A percentile compares a stretch with the other conserved stretches of the same genome.
These are phyloP conservation scores for Scleropages formosus DNA, from an alignment of 2,797 vertebrate genomes.

Conservation along the genomic window DNA sequence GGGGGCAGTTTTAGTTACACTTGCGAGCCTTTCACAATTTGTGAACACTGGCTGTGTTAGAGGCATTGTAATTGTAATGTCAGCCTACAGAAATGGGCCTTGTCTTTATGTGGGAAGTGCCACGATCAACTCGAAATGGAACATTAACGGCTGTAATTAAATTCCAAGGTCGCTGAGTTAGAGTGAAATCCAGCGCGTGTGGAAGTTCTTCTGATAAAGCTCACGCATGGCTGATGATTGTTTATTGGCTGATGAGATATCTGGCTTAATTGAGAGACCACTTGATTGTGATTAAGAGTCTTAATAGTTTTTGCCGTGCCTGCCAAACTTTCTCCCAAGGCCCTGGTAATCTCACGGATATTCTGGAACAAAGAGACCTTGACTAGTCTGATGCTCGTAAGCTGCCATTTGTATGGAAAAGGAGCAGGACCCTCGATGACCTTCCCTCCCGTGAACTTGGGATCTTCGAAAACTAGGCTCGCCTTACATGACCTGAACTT, in stretches of 20 bases:
- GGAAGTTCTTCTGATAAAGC: not conserved
- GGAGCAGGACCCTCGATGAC: too few relatives aligned
- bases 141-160: not conserved
- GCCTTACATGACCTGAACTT: too few relatives aligned
- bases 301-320: not conserved
- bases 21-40: too few relatives aligned
- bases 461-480: too few relatives aligned
- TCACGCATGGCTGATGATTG: not conserved
- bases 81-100: too few relatives aligned
- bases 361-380: not conserved
- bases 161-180: not conserved
- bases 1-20: too few relatives aligned
- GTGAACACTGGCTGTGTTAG: too few relatives aligned
- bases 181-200: not conserved
- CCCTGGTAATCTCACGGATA: slow-evolving; percentile 10
- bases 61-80: too few relatives aligned
- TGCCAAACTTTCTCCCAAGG: slow-evolving; percentile 1
- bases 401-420: too few relatives aligned
- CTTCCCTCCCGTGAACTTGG: too few relatives aligned
- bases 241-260: slow-evolving; percentile 6
- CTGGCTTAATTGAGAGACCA: not conserved
- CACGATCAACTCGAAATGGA: too few relatives aligned
- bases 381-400: not conserved
- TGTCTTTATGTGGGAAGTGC: too few relatives aligned
- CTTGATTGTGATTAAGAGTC: not conserved